These are phyloP conservation scores for Ommatoiulus sabulosus DNA, from an alignment of 2,888 invertebrate genomes.

Conservation along the genomic window DNA sequence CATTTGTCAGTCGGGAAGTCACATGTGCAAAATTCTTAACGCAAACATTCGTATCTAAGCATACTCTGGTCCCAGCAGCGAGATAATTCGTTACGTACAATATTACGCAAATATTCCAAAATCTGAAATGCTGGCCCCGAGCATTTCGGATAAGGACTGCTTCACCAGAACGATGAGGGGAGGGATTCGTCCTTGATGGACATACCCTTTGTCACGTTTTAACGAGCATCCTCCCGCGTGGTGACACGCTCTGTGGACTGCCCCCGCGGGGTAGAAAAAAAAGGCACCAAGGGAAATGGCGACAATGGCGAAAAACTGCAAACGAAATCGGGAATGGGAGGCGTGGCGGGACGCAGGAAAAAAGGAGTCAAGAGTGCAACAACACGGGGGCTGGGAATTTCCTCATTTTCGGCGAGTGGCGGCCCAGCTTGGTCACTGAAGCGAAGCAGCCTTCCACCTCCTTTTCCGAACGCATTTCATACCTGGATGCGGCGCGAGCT, in stretches of 20 bases:
- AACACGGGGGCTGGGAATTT: constrained; percentile 27
- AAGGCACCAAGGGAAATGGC: not conserved
- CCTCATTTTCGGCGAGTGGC: not conserved
- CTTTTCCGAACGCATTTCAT: not conserved
- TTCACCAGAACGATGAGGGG: too few species aligned
- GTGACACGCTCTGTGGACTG: not conserved
- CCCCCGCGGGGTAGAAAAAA: not conserved
- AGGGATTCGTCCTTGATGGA: too few species aligned
- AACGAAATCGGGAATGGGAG: not conserved
- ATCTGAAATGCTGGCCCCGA: too few species aligned
- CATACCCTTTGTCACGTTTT: too few species aligned
- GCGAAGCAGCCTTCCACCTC: not conserved
- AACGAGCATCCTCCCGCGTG: too few species aligned
- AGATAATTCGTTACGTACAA: too few species aligned
- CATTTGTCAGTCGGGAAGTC: too few species aligned
- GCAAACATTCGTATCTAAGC: too few species aligned
- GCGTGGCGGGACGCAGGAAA: not conserved
- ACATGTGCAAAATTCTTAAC: too few species aligned
- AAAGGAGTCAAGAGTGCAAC: constrained; percentile 47
- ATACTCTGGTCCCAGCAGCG: too few species aligned
- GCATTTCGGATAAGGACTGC: too few species aligned
- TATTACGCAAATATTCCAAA: too few species aligned
- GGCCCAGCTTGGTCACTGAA: not conserved
- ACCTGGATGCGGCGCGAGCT: not conserved
- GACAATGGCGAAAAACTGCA: not conserved